Evolutionary conservation across 2,113 vertebrate species (phyloP), one percentile per base, ranked within the genome.

Genomic region (Piaya cayana): DNA sequence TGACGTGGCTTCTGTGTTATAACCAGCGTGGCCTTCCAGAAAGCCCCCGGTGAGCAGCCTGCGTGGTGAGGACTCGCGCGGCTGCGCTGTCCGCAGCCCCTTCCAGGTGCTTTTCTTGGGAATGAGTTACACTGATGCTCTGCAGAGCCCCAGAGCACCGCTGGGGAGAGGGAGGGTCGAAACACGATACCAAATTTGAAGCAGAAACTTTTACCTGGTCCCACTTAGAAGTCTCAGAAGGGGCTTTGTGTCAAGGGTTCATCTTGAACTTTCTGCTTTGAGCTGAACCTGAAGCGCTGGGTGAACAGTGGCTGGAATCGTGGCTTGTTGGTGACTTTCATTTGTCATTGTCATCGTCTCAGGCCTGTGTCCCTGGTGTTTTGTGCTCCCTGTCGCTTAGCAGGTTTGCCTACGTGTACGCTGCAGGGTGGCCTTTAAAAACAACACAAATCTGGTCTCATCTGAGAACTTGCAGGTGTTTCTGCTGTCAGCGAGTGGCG

Each of bases 281-380:
- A 82, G 94, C 93, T 84, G 42, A 88, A 82, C 39, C 82, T 62
- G 30, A 86, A 82, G 76, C 2, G 17, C 56, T 53, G 53, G 59
- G 84, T 74, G 85, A 89, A 90, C 93, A 84, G 85, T 18, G n/a
- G 42, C 90, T 68, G n/a, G 70, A 86, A 70, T 76, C 82, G 10
- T 11, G 53, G 95, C 93, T 92, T 97, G 93, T 97, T 95, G 72
- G 53, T 88, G 84, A 86, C 78, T 96, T 95, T 74, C 55, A 22
- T 80, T 74, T 93, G 95, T 91, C 82, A 59, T n/a, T 71, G 12
- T 39, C 11, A 1, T 55, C 87, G 88, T 79, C 79, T 94, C 70
- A 67, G 82, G 82, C 88, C 69, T 50, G 15, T 88, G 85, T 96
- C 72, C 76, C 39, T 62, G 49, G 58, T 88, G 82, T 93, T 88